Conservation (phyloP, 2,888 invertebrate species). For the Brenthis hecate region DNA sequence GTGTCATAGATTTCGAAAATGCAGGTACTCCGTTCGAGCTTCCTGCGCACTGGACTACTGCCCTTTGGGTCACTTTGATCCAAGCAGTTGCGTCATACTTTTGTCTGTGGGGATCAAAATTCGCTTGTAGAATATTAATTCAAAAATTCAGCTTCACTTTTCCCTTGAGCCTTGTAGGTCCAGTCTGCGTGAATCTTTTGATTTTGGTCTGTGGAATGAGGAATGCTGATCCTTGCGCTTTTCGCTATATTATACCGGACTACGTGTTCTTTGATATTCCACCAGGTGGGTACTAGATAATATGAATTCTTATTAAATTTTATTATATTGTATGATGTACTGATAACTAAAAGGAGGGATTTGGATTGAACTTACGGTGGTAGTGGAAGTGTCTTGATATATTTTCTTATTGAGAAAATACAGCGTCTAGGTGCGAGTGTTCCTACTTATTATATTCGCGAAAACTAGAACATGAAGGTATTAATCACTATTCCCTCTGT, state of each 20-base stretch:
- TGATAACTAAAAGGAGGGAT: no score
- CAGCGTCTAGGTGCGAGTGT: no score
- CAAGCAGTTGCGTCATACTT: conserved; percentile 86
- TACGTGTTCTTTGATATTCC: conserved; percentile 94
- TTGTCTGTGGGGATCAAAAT: conserved; percentile 87
- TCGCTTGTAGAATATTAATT: conserved; percentile 94
- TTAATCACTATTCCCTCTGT: no score
- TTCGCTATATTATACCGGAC: conserved; percentile 86
- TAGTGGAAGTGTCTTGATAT: no score
- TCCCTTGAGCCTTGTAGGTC: conserved; percentile 89
- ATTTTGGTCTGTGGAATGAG: conserved; percentile 86
- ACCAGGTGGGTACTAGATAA: conserved; percentile 62
- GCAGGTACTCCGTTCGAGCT: conserved; percentile 59
- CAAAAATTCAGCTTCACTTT: conserved; percentile 94
- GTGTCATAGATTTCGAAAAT: conserved; percentile 60
- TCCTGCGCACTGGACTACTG: conserved; percentile 60
- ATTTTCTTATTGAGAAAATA: no score
- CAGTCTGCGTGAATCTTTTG: conserved; percentile 86
- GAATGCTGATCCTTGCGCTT: conserved; percentile 85
- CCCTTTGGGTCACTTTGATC: conserved; percentile 84
- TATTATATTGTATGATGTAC: no score
- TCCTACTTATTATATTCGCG: no score
- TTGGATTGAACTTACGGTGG: no score
- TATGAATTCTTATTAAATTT: no score
- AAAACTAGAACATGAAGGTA: no score